phyloP scores from a whole-genome alignment of 2,888 invertebrate genomes.

The Stenchaetothrips biformis region DNA sequence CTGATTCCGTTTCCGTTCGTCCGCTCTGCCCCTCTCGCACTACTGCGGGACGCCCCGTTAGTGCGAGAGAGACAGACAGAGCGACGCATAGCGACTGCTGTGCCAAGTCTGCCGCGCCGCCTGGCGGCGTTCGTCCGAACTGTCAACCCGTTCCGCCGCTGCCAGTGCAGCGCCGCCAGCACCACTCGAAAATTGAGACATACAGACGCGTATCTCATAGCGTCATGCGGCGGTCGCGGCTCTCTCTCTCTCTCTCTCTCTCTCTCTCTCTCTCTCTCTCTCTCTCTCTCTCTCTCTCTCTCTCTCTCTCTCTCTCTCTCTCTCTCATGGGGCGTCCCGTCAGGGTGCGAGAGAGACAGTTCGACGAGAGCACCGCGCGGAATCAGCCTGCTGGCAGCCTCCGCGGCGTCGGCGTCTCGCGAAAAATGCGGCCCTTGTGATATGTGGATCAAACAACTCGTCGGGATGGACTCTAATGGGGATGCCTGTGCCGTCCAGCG shows the following conservation, averaged over 20 bases:
- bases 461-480: neutral
- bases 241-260: neutral
- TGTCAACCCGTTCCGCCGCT: too few species aligned
- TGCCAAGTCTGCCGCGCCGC: neutral
- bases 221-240: neutral
- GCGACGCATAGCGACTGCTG: neutral
- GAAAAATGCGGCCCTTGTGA: neutral
- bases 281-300: neutral
- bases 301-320: neutral
- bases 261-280: neutral
- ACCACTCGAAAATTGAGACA: neutral
- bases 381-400: neutral
- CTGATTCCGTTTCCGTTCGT: too few species aligned
- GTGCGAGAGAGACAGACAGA: neutral
- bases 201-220: neutral
- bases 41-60: neutral
- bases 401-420: neutral
- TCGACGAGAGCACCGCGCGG: neutral
- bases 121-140: neutral
- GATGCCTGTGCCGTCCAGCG: neutral
- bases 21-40: too few species aligned
- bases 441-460: constrained; percentile 21
- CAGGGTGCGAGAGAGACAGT: neutral
- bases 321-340: too few species aligned
- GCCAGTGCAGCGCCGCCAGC: too few species aligned